These are phyloP conservation scores for Oryzias woworae DNA, from an alignment of 2,113 vertebrate species.

Conservation along the genomic window DNA sequence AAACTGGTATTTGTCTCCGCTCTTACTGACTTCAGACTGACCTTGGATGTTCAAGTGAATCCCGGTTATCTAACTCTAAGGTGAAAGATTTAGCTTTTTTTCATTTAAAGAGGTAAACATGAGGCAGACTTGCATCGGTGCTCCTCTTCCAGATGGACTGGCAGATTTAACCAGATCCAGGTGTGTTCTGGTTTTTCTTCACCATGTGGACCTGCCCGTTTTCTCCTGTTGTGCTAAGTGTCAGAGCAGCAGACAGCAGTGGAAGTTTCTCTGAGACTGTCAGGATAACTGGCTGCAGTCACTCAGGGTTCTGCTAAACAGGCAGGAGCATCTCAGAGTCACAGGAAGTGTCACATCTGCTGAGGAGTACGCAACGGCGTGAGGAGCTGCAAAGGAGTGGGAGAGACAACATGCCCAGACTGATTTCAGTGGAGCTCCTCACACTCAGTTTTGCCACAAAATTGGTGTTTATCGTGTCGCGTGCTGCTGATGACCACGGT, in stretches of 20 bases:
- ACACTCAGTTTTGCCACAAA: neutral
- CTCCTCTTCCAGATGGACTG: too few relatives aligned
- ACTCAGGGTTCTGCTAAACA: slow-evolving; percentile 21
- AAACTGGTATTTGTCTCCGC: too few relatives aligned
- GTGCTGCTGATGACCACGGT: too few relatives aligned
- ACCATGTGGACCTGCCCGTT: slow-evolving; percentile 34
- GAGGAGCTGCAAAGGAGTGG: neutral
- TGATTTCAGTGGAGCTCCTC: neutral
- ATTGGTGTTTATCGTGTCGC: neutral
- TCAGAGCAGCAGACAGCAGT: slow-evolving; percentile 30
- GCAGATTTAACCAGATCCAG: neutral
- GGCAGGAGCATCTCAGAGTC: slow-evolving; percentile 25
- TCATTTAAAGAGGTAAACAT: too few relatives aligned
- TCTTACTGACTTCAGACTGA: too few relatives aligned
- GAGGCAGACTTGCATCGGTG: too few relatives aligned
- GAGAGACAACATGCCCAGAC: neutral
- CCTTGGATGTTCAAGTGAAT: too few relatives aligned
- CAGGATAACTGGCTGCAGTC: slow-evolving; percentile 62
- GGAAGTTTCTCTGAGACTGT: slow-evolving; percentile 47
- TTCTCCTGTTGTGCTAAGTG: slow-evolving; percentile 22
- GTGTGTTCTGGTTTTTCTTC: slow-evolving; percentile 1
- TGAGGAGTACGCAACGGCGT: neutral
- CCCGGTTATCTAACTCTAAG: too few relatives aligned
- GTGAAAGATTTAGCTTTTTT: too few relatives aligned
- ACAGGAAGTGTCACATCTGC: slow-evolving; percentile 12